phyloP scores from a whole-genome alignment of 1,140 invertebrate genomes.

The Lanistes nyassanus region DNA sequence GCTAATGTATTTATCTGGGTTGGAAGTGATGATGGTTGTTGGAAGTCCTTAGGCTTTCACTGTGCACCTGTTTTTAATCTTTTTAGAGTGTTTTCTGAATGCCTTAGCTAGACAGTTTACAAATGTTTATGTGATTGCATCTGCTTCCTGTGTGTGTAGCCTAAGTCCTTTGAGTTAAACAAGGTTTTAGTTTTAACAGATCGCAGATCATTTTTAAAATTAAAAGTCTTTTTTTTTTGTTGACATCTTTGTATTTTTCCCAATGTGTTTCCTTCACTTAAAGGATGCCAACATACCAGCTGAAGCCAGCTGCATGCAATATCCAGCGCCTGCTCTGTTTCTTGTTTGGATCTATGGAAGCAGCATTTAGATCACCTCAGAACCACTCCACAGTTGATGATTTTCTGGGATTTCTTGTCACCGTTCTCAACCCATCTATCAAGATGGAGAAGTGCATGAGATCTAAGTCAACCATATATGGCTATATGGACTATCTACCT shows the following conservation, averaged over 20 bases:
- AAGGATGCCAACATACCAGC: slow-evolving; percentile 27
- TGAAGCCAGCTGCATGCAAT: slow-evolving; percentile 33
- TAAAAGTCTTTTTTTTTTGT: too few relatives aligned
- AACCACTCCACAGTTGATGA: slow-evolving; percentile 24
- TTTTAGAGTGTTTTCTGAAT: not conserved
- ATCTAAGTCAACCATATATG: not conserved
- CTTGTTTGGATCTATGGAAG: slow-evolving; percentile 42
- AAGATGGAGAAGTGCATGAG: slow-evolving; percentile 1
- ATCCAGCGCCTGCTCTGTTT: slow-evolving; percentile 39
- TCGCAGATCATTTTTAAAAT: too few relatives aligned
- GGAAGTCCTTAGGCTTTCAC: too few relatives aligned
- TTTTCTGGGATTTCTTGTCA: slow-evolving; percentile 19
- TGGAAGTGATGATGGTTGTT: too few relatives aligned
- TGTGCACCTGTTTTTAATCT: too few relatives aligned
- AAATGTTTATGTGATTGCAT: not conserved
- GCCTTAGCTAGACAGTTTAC: not conserved
- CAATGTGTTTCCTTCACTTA: not conserved
- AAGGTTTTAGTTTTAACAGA: not conserved
- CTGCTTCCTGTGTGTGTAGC: not conserved
- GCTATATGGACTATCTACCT: slow-evolving; percentile 30
- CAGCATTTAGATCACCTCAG: slow-evolving; percentile 29
- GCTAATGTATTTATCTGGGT: too few relatives aligned
- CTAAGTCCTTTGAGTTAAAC: not conserved
- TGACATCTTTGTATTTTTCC: not conserved
- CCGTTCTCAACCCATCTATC: not conserved